Base-by-base conservation (phyloP, 2,797 vertebrate genomes). In the Paguma larvata region DNA sequence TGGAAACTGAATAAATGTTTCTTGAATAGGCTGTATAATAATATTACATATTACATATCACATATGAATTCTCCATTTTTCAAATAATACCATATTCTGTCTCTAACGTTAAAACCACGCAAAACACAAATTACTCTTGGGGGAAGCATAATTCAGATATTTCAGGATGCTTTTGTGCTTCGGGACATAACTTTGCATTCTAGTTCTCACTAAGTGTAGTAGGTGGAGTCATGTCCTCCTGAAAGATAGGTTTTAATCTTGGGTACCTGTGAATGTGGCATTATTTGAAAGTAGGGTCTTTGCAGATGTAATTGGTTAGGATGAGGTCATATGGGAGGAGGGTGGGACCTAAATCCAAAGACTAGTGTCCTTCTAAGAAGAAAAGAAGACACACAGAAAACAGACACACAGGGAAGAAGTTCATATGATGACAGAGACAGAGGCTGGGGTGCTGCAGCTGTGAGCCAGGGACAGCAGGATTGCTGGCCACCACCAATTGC, bases 11-110 rank as follows among this genome's bases (percentile, higher is more conserved):
- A 80, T 91, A 62, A 63, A 53, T 88, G 67, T 51, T 96, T 82
- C 70, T 95, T 67, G 27, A 95, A 27, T 95, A 63, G 65, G 53
- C 6, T 38, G 83, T 34, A 62, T 38, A 70, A 41, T 73, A 80
- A 91, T 62, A 48, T 25, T 46, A 34, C 18, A 34, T 67, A 59
- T n/a, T 65, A 46, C 48, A 73, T 65, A 68, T 68, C 14, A 89
- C 32, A 91, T 38, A 27, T 19, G 27, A 96, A 80, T 85, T 95
- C 27, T 90, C 7, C 65, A 19, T 68, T 88, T 92, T 92, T 94
- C 30, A 93, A 63, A 77, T 89, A 95, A 48, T 68, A 65, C 25
- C 18, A 84, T 70, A 84, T n/a, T 65, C 38, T 77, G 8, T 51
- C 30, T 70, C 7, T 68, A 67, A 94, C 59, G 48, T 63, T 80